Base-by-base conservation (phyloP, 2,113 vertebrate species). In the Xyrauchen texanus region DNA sequence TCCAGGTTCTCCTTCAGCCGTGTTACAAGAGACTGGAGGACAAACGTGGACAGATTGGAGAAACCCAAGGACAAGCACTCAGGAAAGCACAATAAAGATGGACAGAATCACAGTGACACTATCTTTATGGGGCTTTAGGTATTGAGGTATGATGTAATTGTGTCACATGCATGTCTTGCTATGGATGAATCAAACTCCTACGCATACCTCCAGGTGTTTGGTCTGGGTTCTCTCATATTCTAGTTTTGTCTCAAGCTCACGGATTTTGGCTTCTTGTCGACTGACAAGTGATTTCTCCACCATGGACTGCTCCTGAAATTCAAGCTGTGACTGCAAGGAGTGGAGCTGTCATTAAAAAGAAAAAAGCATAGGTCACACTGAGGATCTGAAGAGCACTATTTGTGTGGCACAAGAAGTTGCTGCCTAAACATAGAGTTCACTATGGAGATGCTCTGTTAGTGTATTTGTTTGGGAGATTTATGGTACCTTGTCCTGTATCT, bases 271-370 rank as follows among this genome's bases (percentile, higher is more conserved):
- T 86, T 99, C 98, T 84, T 99, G 98, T 47, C 97, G 93, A 90
- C 97, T 98, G 87, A 99, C 96, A 34, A 98, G 90, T 0, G 96
- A 98, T 87, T 97, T 98, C 87, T 98, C 98, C 91, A 99, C 98
- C 98, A 98, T 99, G 84, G 96, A 98, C 74, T 99, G 97, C 81
- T 99, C 96, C 62, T 97, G 92, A 90, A 99, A 99, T 74, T 98
- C 96, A 74, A 98, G 91, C 89, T 98, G 96, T 91, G 94, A 97
- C 92, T 98, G 97, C 60, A 98, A 92, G 4, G 93, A 95, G 92
- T 99, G 98, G 46, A 98, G 88, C 98, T 99, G 88, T 0, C 6
- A n/a, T 70, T 44, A 61, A 70, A 42, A 10, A 51, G 42, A 71
- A 15, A 82, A 55, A 73, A 71, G 82, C 61, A 13, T 4, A 53